Conservation (phyloP, 2,888 invertebrate genomes). For the Asteroscopus sphinx region DNA sequence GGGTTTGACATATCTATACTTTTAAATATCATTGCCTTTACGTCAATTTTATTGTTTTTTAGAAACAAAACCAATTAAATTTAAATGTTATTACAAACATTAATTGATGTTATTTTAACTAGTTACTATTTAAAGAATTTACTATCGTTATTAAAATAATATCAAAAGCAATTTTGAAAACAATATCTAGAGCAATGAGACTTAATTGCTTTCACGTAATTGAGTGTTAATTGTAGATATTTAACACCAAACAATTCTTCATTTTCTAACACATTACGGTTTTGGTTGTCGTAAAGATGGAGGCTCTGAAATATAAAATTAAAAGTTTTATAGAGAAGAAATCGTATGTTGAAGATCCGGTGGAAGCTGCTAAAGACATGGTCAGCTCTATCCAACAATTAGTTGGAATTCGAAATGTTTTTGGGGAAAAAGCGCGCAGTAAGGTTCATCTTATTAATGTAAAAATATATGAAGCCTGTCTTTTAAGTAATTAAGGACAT, state of each 20-base stretch:
- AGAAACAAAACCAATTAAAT: background rate
- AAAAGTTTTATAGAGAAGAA: conserved; percentile 32
- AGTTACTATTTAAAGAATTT: background rate
- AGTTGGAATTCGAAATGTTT: conserved; percentile 72
- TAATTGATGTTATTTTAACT: background rate
- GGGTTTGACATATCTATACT: no score
- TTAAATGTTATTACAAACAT: background rate
- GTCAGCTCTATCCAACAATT: conserved; percentile 66
- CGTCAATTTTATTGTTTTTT: background rate
- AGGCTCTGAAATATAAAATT: conserved; percentile 33
- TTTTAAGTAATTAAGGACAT: no score
- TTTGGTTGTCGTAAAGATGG: conserved; percentile 26
- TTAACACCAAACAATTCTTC: background rate
- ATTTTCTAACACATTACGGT: conserved; percentile 13
- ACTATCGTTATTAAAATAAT: background rate
- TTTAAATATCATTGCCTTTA: no score
- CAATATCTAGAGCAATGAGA: conserved; percentile 13
- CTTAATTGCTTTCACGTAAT: conserved; percentile 21
- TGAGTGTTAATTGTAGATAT: conserved; percentile 20
- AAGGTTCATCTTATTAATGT: conserved; percentile 40
- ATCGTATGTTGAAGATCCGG: conserved; percentile 60
- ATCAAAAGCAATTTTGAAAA: conserved; percentile 15
- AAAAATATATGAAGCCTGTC: background rate
- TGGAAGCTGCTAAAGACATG: conserved; percentile 66
- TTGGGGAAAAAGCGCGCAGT: conserved; percentile 67